Conservation (phyloP, 2,797 vertebrate genomes). For the Prionace glauca region DNA sequence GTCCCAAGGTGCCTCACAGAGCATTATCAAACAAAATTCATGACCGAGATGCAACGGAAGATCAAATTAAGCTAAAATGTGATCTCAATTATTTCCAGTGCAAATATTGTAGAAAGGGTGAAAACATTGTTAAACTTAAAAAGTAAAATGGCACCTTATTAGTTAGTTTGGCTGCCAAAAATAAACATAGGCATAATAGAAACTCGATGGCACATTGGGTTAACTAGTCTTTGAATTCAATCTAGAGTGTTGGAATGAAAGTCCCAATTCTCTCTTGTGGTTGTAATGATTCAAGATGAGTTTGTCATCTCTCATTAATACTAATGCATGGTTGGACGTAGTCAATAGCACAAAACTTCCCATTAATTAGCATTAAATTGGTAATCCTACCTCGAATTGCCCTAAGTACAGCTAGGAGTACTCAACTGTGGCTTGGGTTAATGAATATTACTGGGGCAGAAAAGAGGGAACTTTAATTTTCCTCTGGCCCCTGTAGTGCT, state of each 20-base stretch:
- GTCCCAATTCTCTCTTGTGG: background rate
- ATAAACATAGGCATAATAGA: background rate
- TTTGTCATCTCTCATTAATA: background rate
- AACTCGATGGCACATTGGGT: background rate
- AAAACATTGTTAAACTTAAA: background rate
- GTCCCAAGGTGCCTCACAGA: background rate
- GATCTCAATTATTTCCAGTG: background rate
- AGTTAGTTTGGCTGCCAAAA: background rate
- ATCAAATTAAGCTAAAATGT: background rate
- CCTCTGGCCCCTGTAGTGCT: too few species aligned
- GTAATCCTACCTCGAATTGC: background rate
- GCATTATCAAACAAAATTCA: background rate
- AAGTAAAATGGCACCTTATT: background rate
- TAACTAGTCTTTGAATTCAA: background rate
- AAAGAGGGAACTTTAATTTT: background rate
- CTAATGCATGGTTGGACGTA: background rate
- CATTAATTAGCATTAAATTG: slow-evolving; percentile 15
- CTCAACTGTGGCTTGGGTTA: background rate
- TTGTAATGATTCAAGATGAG: background rate
- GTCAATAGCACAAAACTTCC: background rate
- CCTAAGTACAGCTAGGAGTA: background rate
- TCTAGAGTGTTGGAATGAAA: background rate
- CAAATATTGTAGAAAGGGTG: background rate
- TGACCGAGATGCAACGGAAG: background rate
- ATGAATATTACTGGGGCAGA: background rate